A percentile compares a stretch with the other conserved stretches of the same genome.
These are phyloP conservation scores for Exaiptasia diaphana DNA, from an alignment of 64 coral and sea anemone genomes.

Conservation along the genomic window DNA sequence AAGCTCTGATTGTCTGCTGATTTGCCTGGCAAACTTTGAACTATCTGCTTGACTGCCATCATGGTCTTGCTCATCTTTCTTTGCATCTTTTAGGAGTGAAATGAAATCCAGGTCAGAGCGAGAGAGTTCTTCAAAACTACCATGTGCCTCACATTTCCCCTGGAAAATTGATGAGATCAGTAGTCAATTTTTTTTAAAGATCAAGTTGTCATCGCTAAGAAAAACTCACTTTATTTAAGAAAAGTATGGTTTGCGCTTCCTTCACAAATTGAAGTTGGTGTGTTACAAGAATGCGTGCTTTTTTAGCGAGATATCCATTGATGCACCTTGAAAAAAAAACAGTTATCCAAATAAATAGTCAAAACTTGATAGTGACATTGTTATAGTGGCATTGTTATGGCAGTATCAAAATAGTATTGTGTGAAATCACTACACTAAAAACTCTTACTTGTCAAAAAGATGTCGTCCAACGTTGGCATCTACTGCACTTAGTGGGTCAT, in stretches of 20 bases:
- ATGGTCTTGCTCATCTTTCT: conserved; percentile 56
- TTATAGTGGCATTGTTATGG: no score
- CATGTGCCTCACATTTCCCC: conserved; percentile 64
- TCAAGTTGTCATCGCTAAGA: neutral
- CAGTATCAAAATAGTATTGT: no score
- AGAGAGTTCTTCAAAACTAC: conserved; percentile 68
- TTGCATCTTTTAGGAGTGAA: conserved; percentile 52
- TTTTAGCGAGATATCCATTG: conserved; percentile 42
- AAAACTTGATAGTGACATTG: no score
- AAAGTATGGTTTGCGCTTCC: conserved; percentile 61
- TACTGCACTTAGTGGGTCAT: conserved; percentile 43
- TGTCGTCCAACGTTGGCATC: conserved; percentile 52
- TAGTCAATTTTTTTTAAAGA: neutral
- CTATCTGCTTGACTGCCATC: neutral
- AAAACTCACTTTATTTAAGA: conserved; percentile 46
- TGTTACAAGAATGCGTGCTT: conserved; percentile 74
- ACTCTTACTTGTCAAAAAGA: conserved; percentile 33
- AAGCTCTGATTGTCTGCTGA: neutral
- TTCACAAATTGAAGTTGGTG: conserved; percentile 85
- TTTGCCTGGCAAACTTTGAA: neutral
- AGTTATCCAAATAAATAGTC: no score
- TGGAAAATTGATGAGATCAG: neutral
- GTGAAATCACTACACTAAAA: no score
- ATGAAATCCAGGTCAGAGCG: conserved; percentile 55
- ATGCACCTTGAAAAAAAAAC: conserved; percentile 52